A percentile compares a stretch with the other conserved stretches of the same genome.
phyloP scores from a whole-genome alignment of 2,797 vertebrate species.

The Denticeps clupeoides region DNA sequence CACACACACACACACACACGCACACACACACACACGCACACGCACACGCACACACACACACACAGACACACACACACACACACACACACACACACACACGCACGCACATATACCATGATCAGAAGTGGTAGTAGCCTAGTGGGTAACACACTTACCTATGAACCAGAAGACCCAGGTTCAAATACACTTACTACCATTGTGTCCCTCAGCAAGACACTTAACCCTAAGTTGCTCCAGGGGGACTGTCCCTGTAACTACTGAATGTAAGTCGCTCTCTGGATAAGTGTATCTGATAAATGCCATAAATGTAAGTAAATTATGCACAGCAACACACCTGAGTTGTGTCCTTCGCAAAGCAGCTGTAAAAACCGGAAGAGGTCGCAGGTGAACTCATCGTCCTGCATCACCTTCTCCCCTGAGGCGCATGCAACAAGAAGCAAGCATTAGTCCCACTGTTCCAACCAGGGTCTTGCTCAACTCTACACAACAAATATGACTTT shows the following conservation, averaged over 20 bases:
- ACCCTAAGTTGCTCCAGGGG: no score
- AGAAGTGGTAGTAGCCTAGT: no score
- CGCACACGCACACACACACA: not conserved
- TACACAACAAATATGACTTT: not conserved
- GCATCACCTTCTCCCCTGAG: constrained; percentile 92
- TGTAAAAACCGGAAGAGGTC: constrained; percentile 96
- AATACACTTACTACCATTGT: no score
- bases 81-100: not conserved
- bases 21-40: no score
- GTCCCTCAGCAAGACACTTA: no score
- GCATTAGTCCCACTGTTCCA: not conserved
- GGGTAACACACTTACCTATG: no score
- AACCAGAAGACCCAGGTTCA: no score
- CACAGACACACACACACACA: not conserved
- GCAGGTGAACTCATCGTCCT: constrained; percentile 91
- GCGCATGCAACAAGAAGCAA: constrained; percentile 29
- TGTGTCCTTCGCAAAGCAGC: constrained; percentile 92
- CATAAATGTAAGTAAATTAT: not conserved
- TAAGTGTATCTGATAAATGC: no score
- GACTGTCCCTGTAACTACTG: no score
- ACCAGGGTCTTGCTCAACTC: not conserved
- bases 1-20: no score
- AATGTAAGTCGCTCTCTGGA: no score
- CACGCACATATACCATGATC: not conserved
- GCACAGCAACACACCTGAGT: constrained; percentile 68